phyloP scores from a whole-genome alignment of 1,140 invertebrate genomes.

The Bombus sylvicola region DNA sequence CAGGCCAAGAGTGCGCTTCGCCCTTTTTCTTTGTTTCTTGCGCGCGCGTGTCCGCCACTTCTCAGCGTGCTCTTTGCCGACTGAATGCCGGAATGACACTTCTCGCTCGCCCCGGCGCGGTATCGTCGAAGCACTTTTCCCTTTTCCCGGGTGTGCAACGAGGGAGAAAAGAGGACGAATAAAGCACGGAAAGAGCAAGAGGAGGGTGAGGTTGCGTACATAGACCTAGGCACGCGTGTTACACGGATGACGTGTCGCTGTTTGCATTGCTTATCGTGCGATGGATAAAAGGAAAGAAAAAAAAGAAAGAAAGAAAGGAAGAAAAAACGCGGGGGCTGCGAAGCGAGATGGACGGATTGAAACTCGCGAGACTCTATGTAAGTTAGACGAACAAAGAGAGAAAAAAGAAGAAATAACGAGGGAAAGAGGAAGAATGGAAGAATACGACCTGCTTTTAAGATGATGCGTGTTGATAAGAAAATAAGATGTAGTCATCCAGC shows the following conservation, averaged over 20 bases:
- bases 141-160: slow-evolving; percentile 73
- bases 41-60: slow-evolving; percentile 52
- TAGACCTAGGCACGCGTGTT: slow-evolving; percentile 55
- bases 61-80: slow-evolving; percentile 60
- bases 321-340: not conserved
- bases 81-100: slow-evolving; percentile 64
- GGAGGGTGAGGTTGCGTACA: slow-evolving; percentile 55
- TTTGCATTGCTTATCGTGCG: slow-evolving; percentile 61
- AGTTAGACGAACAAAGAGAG: not conserved
- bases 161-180: slow-evolving; percentile 48
- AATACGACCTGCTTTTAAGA: slow-evolving; percentile 26
- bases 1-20: slow-evolving; percentile 29
- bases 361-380: not conserved
- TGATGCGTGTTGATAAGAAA: not conserved
- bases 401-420: not conserved
- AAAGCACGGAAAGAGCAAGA: slow-evolving; percentile 6
- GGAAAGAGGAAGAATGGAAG: not conserved
- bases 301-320: not conserved
- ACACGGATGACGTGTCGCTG: slow-evolving; percentile 69
- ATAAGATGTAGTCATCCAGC: not conserved
- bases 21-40: slow-evolving; percentile 58
- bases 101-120: slow-evolving; percentile 57
- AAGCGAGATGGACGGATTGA: slow-evolving; percentile 2
- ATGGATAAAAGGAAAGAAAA: not conserved
- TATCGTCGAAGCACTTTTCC: slow-evolving; percentile 52